phyloP scores from a whole-genome alignment of 2,113 vertebrate genomes.

The Dipodomys merriami region DNA sequence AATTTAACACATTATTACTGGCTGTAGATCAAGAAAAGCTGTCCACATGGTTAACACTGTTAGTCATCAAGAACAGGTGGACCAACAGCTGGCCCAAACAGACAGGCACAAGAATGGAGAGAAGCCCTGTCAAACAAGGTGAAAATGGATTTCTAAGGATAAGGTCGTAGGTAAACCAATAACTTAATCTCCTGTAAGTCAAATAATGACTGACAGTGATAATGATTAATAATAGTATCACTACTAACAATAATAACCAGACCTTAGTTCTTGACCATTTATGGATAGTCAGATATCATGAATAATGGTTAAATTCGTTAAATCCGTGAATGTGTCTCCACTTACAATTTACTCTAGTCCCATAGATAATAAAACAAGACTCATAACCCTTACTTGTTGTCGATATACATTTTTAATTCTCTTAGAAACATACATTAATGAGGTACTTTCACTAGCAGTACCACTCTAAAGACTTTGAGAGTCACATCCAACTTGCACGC shows the following conservation, averaged over 20 bases:
- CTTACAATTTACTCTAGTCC: not conserved
- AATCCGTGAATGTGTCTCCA: not conserved
- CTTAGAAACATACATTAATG: not conserved
- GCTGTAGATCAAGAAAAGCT: constrained; percentile 13
- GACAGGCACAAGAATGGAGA: not conserved
- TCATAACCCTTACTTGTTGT: not conserved
- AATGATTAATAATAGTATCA: not conserved
- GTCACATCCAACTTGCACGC: not conserved
- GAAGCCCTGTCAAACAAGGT: not conserved
- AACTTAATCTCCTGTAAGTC: not conserved
- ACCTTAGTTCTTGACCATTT: not conserved
- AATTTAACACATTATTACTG: not conserved
- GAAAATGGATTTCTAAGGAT: not conserved
- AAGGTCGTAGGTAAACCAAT: constrained; percentile 40
- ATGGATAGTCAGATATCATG: not conserved
- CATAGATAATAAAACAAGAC: not conserved
- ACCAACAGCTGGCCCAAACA: constrained; percentile 54
- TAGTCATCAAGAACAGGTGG: constrained; percentile 65
- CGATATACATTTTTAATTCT: not conserved
- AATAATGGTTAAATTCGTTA: not conserved
- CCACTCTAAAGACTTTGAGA: not conserved
- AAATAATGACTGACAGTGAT: not conserved
- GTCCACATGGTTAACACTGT: not conserved
- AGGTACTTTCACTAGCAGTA: not conserved
- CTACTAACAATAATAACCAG: not conserved